Base-by-base conservation (phyloP, 2,797 vertebrate species). In the Smutsia gigantea region DNA sequence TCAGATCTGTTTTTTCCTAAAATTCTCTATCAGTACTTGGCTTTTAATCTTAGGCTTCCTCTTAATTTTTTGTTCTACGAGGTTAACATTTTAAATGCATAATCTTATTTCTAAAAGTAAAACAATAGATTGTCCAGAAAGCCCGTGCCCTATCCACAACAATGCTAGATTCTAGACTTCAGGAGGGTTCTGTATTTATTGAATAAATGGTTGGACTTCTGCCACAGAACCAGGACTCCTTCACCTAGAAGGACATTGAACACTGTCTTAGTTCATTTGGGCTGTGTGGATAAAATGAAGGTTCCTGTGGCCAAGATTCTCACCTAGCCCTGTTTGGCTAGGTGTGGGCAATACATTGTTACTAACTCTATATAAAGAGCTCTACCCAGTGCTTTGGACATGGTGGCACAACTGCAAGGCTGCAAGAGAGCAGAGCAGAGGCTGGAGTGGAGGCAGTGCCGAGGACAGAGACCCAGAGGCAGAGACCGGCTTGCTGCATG, bases 1-100 rank as follows among this genome's bases (percentile, higher is more conserved):
- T 37, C 19, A 69, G 15, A 74, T 86, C 61, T 92, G 18, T 29
- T 63, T 42, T 51, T 14, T 7, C 51, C 82, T 42, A 17, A 72
- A 86, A 49, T 69, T 89, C 49, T 72, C 57, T 53, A 9, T 69
- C 12, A 46, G 7, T 79, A 39, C 51, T 68, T 91, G 49, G 49
- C 14, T 82, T 91, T 64, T 81, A 46, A 51, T 68, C 27, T 82
- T 77, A 63, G 46, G 11, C 4, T 72, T 90, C 23, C 39, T 90
- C 64, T 86, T 93, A n/a, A 10, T 15, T 81, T 93, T 93, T 89
- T 42, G 89, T 78, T 86, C 63, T 53, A 37, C 49, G 29, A 72
- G 18, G 27, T 75, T 77, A 37, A 74, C 55, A 53, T 78, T 15
- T 84, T 57, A 93, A 81, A 89, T 82, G 25, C 5, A 21, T 64